Evolutionary conservation across 2,888 invertebrate genomes (phyloP).

Genomic region (Macrophya annulata): DNA sequence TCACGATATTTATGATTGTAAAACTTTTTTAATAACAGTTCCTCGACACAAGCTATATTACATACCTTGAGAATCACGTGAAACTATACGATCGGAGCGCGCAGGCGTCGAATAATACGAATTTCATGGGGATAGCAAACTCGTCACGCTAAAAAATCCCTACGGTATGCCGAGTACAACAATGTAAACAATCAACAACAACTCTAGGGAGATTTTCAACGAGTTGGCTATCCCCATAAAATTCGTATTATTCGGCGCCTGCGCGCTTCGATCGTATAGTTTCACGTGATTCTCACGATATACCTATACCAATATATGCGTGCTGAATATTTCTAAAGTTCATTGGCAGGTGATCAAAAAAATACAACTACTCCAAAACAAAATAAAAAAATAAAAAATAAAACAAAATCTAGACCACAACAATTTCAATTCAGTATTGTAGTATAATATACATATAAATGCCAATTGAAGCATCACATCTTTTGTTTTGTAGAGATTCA

Average conservation of each 20-base stretch:
- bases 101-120: too few species aligned
- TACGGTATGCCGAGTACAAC: too few species aligned
- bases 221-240: too few species aligned
- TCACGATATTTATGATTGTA: not conserved
- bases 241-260: too few species aligned
- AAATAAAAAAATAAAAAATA: not conserved
- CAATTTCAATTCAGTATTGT: not conserved
- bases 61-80: too few species aligned
- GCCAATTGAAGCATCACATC: not conserved
- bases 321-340: not conserved
- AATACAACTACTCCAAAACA: not conserved
- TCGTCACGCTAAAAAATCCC: too few species aligned
- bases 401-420: not conserved
- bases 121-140: too few species aligned
- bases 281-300: too few species aligned
- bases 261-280: too few species aligned
- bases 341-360: slow-evolving; percentile 13
- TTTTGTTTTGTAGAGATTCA: not conserved
- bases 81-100: too few species aligned
- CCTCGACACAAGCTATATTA: not conserved
- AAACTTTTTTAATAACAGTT: slow-evolving; percentile 17
- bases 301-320: not conserved
- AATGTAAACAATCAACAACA: too few species aligned
- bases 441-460: not conserved
- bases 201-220: too few species aligned